These are phyloP conservation scores for Sesia bembeciformis DNA, from an alignment of 2,888 invertebrate genomes.

Conservation along the genomic window DNA sequence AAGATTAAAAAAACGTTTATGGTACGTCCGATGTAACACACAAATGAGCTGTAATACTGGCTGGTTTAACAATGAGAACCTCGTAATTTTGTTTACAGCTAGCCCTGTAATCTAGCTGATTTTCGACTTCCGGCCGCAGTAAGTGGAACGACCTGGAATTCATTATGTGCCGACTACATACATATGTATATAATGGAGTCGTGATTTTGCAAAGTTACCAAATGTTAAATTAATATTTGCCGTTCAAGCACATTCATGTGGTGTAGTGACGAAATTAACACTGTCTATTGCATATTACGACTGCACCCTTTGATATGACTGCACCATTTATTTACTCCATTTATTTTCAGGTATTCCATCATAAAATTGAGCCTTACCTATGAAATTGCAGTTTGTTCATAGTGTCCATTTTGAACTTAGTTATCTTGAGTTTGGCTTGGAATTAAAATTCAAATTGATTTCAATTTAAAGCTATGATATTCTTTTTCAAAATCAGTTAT, in stretches of 20 bases:
- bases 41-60: background rate
- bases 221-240: conserved; percentile 8
- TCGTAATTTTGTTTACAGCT: conserved; percentile 11
- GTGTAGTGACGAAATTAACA: no score
- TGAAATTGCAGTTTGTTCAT: no score
- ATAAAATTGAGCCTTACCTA: no score
- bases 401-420: no score
- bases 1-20: background rate
- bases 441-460: no score
- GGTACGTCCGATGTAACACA: background rate
- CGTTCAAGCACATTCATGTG: conserved; percentile 12
- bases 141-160: conserved; percentile 1
- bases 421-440: no score
- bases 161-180: background rate
- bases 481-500: no score
- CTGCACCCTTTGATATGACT: no score
- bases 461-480: no score
- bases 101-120: conserved; percentile 3
- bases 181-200: background rate
- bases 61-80: conserved; percentile 5
- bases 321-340: no score
- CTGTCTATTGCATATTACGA: no score
- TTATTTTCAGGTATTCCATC: no score
- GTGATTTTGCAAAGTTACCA: background rate
- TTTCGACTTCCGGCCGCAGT: conserved; percentile 1